Evolutionary conservation across 2,888 invertebrate species (phyloP).

Genomic region (Lucinisca nassula): DNA sequence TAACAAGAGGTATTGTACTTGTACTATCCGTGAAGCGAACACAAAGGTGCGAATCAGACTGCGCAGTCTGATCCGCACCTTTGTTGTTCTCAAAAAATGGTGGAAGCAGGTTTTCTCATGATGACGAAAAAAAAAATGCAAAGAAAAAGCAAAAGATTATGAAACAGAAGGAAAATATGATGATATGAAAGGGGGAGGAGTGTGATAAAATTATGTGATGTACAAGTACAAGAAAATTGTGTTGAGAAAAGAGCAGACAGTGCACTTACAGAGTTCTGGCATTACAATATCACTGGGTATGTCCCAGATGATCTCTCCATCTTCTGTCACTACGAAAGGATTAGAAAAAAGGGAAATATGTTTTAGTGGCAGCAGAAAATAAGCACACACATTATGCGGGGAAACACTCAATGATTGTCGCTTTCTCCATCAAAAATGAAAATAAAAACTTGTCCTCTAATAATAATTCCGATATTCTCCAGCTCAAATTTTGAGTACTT

Average conservation of each 20-base stretch:
- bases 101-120: too few species aligned
- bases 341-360: conserved; percentile 78
- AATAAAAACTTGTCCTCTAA: too few species aligned
- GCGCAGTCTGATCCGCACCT: too few species aligned
- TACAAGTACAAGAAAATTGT: not conserved
- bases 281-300: conserved; percentile 80
- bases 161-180: not conserved
- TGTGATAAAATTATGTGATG: not conserved
- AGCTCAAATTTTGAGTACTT: too few species aligned
- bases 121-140: not conserved
- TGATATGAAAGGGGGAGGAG: not conserved
- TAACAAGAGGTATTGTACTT: too few species aligned
- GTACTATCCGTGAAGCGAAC: too few species aligned
- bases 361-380: conserved; percentile 80
- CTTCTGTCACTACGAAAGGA: conserved; percentile 83
- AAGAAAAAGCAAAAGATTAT: conserved; percentile 2
- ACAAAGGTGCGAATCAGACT: too few species aligned
- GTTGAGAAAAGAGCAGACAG: conserved; percentile 10
- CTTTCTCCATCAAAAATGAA: conserved; percentile 61
- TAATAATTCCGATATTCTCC: too few species aligned
- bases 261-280: conserved; percentile 84
- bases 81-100: too few species aligned
- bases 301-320: conserved; percentile 83
- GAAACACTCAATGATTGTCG: conserved; percentile 64
- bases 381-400: conserved; percentile 67